phyloP scores from a whole-genome alignment of 2,113 vertebrate species.

The Centrocercus urophasianus region DNA sequence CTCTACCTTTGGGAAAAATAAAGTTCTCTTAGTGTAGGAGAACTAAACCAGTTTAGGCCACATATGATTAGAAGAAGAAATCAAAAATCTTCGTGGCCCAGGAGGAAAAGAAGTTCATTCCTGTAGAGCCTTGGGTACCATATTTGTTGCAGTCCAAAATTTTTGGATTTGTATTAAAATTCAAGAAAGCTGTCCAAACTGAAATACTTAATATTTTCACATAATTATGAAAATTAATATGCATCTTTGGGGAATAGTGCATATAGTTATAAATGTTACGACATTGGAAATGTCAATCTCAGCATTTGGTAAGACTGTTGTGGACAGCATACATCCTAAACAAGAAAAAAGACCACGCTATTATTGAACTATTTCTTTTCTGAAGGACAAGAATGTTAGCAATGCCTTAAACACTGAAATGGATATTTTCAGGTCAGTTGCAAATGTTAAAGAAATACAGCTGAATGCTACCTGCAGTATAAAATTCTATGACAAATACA shows the following conservation, averaged over 20 bases:
- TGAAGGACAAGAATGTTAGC: background rate
- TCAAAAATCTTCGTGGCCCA: background rate
- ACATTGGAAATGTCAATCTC: background rate
- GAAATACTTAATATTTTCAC: background rate
- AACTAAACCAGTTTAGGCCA: background rate
- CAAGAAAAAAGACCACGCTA: background rate
- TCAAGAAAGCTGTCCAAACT: background rate
- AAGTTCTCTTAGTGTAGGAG: background rate
- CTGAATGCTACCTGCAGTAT: background rate
- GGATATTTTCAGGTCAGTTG: background rate
- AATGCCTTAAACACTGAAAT: background rate
- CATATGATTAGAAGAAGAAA: background rate
- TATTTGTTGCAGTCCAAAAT: background rate
- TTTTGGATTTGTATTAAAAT: background rate
- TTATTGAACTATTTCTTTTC: background rate
- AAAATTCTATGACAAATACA: background rate
- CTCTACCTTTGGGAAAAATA: background rate
- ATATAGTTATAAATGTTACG: background rate
- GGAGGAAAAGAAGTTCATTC: background rate
- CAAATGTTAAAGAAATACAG: background rate
- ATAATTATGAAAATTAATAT: background rate
- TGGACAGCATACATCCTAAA: background rate
- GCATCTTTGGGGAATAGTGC: background rate
- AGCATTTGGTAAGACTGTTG: background rate
- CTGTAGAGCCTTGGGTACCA: background rate